Conservation (phyloP, 2,797 vertebrate genomes). For the Staurois parvus region DNA sequence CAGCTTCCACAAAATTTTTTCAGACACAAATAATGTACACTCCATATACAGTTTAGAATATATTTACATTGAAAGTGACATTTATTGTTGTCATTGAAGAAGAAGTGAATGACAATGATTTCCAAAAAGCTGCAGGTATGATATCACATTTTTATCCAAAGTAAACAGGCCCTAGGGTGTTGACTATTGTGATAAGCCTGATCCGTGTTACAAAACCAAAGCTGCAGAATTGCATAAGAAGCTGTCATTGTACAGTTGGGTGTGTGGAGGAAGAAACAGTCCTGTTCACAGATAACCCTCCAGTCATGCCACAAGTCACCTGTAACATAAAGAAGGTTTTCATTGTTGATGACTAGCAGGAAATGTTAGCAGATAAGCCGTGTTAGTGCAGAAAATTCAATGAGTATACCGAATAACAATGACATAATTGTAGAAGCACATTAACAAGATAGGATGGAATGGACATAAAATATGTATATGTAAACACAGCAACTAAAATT, state of each 20-base stretch:
- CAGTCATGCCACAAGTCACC: constrained; percentile 5
- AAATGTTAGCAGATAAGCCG: not conserved
- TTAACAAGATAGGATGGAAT: not conserved
- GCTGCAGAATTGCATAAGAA: constrained; percentile 2
- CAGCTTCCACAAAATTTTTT: too few relatives aligned
- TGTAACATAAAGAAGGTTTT: constrained; percentile 6
- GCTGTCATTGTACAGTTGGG: not conserved
- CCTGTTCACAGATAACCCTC: constrained; percentile 25
- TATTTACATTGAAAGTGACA: not conserved
- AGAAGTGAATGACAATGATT: not conserved
- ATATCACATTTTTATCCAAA: not conserved
- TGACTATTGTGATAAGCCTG: constrained; percentile 16
- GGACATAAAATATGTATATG: too few relatives aligned
- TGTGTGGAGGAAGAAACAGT: constrained; percentile 18
- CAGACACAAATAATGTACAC: not conserved
- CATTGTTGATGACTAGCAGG: not conserved
- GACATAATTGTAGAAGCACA: not conserved
- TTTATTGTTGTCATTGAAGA: too few relatives aligned
- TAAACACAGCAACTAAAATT: too few relatives aligned
- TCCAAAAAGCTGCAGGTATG: not conserved
- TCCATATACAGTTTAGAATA: not conserved
- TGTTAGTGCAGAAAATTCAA: not conserved
- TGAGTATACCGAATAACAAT: not conserved
- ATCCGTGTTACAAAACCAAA: not conserved
- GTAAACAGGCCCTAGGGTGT: constrained; percentile 17